Evolutionary conservation across 2,888 invertebrate species (phyloP), one percentile per base, ranked within the genome.

Genomic region (Podotricha telesiphe): DNA sequence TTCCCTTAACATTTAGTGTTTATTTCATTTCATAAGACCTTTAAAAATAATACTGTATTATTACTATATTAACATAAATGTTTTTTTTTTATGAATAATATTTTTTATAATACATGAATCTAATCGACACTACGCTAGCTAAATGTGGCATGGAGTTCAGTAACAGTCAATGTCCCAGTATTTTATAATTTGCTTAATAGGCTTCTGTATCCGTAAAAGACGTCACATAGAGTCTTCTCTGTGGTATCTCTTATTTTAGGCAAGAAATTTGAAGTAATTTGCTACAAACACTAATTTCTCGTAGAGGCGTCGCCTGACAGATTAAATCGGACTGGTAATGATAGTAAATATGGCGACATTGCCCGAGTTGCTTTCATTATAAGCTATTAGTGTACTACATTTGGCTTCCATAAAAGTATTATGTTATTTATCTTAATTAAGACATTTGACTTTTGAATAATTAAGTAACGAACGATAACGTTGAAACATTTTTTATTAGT

Each of bases 321-420:
- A 58, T 40, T 58, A 58, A 42, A 20, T 40, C 19, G 3, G 20
- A 15, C 15, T 15, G 42, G 40, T 42, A 42, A 37, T 58, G 20
- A 58, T 20, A 58, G 42, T 58, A 58, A 42, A 58, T 40, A 58
- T 58, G 20, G 40, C 20, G 40, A 20, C 58, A 42, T 13, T 58
- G 20, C 7, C 19, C 20, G 3, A 42, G 42, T 53, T 3, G 28
- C n/a, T 53, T 10, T 20, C 56, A 56, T 34, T 56, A 40, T 37
- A 19, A 42, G 42, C 42, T 13, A 42, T 56, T 40, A 56, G 56
- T 19, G 13, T 19, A 15, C 42, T 13, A 42, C 42, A 42, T 42
- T 42, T 42, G 11, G 42, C 17, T 37, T 1, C 37, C 20, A 20
- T 56, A 40, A 56, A 40, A 13, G 0, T 4, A 40, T 20, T 37